phyloP scores from a whole-genome alignment of 2,113 vertebrate species.

The Panthera tigris region DNA sequence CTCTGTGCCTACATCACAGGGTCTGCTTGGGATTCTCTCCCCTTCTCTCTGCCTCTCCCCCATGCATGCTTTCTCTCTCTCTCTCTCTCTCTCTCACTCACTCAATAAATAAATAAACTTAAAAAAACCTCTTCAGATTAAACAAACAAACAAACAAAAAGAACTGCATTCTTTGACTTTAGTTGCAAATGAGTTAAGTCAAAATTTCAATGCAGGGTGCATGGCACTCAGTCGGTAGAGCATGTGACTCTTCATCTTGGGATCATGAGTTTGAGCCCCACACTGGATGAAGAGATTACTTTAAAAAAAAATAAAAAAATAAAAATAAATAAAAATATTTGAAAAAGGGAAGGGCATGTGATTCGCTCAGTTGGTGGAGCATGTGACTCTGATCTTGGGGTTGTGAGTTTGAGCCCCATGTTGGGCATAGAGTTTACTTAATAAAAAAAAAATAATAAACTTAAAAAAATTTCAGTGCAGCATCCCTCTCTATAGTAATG shows the following conservation, averaged over 20 bases:
- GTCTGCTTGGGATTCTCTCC: too few relatives aligned
- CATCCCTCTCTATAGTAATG: not conserved
- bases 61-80: too few relatives aligned
- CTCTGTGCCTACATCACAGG: too few relatives aligned
- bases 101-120: too few relatives aligned
- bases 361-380: not conserved
- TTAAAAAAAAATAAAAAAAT: not conserved
- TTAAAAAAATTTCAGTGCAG: not conserved
- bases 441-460: not conserved
- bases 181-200: not conserved
- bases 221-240: not conserved
- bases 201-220: not conserved
- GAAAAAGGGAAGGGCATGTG: not conserved
- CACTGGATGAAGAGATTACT: not conserved
- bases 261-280: not conserved
- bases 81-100: too few relatives aligned
- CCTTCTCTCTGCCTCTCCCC: too few relatives aligned
- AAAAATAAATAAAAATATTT: not conserved
- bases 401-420: not conserved
- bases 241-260: not conserved
- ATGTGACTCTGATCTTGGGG: not conserved
- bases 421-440: not conserved
- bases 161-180: not conserved
- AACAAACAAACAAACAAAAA: not conserved
- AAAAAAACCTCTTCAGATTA: too few relatives aligned